Base-by-base conservation (phyloP, 2,113 vertebrate genomes). In the Procavia capensis region DNA sequence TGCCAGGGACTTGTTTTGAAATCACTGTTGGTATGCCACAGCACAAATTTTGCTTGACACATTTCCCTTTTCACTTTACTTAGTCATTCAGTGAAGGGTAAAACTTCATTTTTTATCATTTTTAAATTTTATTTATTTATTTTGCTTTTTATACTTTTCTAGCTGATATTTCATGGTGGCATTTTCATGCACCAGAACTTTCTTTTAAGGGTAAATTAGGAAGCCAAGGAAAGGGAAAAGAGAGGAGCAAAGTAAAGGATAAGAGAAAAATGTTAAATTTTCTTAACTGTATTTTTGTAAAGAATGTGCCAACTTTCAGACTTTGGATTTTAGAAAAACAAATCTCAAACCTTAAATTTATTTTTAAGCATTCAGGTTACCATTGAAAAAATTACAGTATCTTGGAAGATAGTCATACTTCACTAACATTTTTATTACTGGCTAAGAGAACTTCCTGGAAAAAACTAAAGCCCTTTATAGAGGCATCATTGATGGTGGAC, bases 61-160 rank as follows among this genome's bases (percentile, higher is more conserved):
- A 39, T 74, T 78, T 92, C 36, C 78, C 50, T 90, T 95, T 88
- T 97, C 41, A 79, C 45, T 93, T 13, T 50, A n/a, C 36, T 80
- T 59, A 41, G 50, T 84, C 85, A 47, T 76, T 88, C 11, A 31
- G 6, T 72, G 4, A 10, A 41, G 16, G 34, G 29, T 43, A 50
- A 85, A 64, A 50, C 47, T 50, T 50, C 7, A 13, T 50, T 50
- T 50, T 50, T 50, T 83, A 20, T 72, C 29, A 74, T 96, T 94
- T 87, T 78, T n/a, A 90, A 81, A 76, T 36, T 68, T 86, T 24
- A 61, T 80, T 85, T 86, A 76, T 66, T 91, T 43, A 82, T 2
- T 59, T 54, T 54, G 50, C 50, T 54, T 54, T 70, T 20, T 70
- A 59, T 91, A 59, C 50, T 76, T 84, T 90, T 85, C 34, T 59